These are phyloP conservation scores for Oenanthe melanoleuca DNA, from an alignment of 2,113 vertebrate species.

Conservation along the genomic window DNA sequence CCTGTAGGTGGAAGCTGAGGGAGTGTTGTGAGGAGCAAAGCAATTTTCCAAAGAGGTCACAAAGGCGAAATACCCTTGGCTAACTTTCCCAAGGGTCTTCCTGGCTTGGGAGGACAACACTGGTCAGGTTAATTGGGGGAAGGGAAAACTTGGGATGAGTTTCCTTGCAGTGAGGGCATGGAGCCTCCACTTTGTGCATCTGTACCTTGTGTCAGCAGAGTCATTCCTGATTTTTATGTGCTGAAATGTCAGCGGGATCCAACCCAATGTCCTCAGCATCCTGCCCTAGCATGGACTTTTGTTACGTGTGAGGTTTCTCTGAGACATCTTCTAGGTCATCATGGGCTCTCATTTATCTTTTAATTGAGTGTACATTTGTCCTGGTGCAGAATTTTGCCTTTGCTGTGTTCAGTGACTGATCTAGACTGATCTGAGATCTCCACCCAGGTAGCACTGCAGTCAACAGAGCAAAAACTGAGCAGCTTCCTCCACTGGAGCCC, in stretches of 20 bases:
- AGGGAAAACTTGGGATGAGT: neutral
- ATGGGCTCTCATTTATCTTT: neutral
- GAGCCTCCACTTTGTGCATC: neutral
- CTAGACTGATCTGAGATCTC: neutral
- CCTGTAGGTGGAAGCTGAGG: neutral
- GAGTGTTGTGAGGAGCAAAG: neutral
- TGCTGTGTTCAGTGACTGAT: neutral
- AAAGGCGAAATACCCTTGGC: neutral
- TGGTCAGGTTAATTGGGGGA: neutral
- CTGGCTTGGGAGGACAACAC: neutral
- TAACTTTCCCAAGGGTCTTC: neutral
- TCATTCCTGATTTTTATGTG: neutral
- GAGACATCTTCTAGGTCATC: neutral
- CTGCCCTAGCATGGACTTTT: accelerated
- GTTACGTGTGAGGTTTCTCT: neutral
- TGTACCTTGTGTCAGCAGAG: neutral
- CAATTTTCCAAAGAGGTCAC: neutral
- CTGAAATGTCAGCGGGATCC: neutral
- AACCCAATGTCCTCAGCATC: neutral
- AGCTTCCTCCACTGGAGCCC: neutral
- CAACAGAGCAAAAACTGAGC: neutral
- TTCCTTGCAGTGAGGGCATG: neutral
- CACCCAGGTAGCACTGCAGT: neutral
- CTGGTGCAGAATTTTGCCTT: neutral
- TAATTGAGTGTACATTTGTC: neutral